Conservation (phyloP, 2,113 vertebrate species). For the Vicugna pacos region DNA sequence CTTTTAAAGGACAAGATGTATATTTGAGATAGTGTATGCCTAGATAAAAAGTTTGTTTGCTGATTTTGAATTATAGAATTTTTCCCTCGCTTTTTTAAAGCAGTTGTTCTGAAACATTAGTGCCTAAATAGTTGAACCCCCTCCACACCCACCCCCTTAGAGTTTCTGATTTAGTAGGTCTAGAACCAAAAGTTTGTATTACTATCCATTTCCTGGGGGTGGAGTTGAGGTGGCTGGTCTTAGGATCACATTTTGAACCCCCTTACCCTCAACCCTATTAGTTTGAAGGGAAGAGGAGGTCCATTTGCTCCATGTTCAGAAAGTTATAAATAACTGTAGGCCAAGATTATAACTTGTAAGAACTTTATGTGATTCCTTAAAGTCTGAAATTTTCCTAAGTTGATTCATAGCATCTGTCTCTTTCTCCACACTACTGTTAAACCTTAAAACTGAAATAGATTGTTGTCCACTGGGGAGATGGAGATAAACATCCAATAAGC, state of each 20-base stretch:
- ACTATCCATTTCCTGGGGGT: not conserved
- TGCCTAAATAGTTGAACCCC: not conserved
- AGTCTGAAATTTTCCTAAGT: not conserved
- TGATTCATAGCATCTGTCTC: not conserved
- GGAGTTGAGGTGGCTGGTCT: not conserved
- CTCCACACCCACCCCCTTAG: not conserved
- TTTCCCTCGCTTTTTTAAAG: slow-evolving; percentile 1
- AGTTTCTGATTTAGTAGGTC: slow-evolving; percentile 43
- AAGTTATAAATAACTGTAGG: not conserved
- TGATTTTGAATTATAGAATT: not conserved
- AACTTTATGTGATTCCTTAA: not conserved
- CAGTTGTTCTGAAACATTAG: not conserved
- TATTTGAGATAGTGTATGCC: not conserved
- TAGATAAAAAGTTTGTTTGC: not conserved
- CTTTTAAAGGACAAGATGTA: slow-evolving; percentile 12
- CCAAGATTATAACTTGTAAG: not conserved
- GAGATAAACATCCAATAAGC: not conserved
- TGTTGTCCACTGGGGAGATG: not conserved
- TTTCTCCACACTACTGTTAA: not conserved
- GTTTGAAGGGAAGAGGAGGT: not conserved
- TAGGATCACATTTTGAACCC: not conserved
- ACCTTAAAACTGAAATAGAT: not conserved
- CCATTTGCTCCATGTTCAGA: not conserved
- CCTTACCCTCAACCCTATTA: not conserved
- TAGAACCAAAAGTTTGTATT: not conserved